Evolutionary conservation across 2,888 invertebrate species (phyloP), one percentile per base, ranked within the genome.

Genomic region (Epirrita christyi): DNA sequence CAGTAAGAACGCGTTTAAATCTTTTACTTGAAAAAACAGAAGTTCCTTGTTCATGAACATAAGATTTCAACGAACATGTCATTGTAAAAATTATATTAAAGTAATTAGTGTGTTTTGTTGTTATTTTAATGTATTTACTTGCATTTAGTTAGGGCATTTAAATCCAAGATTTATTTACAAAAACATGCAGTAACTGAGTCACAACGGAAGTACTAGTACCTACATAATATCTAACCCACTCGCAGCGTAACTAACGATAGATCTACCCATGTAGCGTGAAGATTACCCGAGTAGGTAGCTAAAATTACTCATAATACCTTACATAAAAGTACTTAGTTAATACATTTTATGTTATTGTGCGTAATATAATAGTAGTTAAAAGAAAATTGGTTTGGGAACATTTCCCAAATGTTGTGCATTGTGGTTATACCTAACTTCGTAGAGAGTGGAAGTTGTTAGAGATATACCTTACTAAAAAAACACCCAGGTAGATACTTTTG

Each of bases 191-290:
- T 44, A 40, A 47, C 34, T 36, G 41, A 55, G 43, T 51, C 47
- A 59, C 40, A 46, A 14, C 63, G 63, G 63, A 63, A 61, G 55
- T 49, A 43, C 43, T 29, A 6, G 45, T 50, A n/a, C n/a, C n/a
- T n/a, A n/a, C n/a, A n/a, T n/a, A n/a, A 21, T 21, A 21, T 21
- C 21, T 21, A 60, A 36, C 46, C 32, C 55, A 57, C 48, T 47
- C 46, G 32, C 55, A 45, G 34, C 52, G 48, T 54, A 50, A 52
- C 52, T 57, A 55, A 64, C 47, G 38, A 57, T 44, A 28, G 49
- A 47, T 60, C 44, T 43, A 43, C 40, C 37, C 61, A 14, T 46
- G 44, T 15, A 55, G 44, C 63, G 58, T 61, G 51, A 64, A 64
- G 63, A 61, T 64, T 53, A 55, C 7, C 50, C 38, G 37, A 47